Conservation (phyloP, 64 coral and sea anemone genomes). For the Platygyra sinensis region DNA sequence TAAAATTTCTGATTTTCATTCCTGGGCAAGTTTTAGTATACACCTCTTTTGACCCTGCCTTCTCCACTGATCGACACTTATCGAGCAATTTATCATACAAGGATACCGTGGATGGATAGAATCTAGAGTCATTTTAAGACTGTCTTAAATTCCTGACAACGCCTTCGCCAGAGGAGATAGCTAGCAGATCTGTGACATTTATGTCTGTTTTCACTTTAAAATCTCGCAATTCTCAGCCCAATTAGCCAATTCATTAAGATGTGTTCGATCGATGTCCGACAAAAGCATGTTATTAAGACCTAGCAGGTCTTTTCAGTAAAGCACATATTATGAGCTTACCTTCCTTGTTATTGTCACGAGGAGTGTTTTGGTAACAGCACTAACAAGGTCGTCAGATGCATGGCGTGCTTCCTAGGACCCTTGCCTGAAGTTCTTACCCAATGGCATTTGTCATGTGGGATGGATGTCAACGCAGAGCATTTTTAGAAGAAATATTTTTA, state of each 20-base stretch:
- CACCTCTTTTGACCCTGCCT: too few relatives aligned
- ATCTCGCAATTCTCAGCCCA: background rate
- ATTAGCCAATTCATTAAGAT: constrained; percentile 23
- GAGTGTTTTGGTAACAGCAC: too few relatives aligned
- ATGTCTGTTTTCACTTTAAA: constrained; percentile 28
- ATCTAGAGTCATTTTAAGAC: background rate
- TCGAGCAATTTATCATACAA: background rate
- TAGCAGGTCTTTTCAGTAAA: background rate
- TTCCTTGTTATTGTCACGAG: background rate
- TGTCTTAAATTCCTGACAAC: background rate
- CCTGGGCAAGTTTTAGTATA: too few relatives aligned
- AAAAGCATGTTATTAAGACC: background rate
- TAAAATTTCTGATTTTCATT: background rate
- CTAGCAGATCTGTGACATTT: background rate
- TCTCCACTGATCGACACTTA: background rate
- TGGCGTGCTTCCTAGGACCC: too few relatives aligned
- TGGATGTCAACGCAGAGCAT: too few relatives aligned
- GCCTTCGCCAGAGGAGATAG: background rate
- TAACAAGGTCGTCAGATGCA: too few relatives aligned
- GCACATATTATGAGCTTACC: background rate
- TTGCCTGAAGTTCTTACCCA: too few relatives aligned
- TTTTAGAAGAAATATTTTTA: background rate
- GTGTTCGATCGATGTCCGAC: background rate
- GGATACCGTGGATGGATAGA: background rate
- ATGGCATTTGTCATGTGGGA: too few relatives aligned